Conservation (phyloP, 2,888 invertebrate species). For the Nematopogon swammerdamellus region DNA sequence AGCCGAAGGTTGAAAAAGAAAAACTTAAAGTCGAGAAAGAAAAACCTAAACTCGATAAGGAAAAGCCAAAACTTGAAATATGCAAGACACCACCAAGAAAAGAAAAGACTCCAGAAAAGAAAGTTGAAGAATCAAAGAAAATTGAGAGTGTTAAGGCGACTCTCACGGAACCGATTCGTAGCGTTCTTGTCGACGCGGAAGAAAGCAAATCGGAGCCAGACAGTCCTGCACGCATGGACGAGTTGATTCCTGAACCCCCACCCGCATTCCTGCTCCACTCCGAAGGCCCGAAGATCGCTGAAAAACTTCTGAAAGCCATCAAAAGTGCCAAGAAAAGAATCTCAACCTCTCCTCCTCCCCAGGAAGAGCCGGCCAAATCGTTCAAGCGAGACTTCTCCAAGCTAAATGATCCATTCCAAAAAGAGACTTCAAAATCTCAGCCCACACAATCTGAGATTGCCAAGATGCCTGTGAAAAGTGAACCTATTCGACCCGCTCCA, state of each 20-base stretch:
- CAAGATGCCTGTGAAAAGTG: background rate
- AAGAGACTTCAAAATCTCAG: slow-evolving; percentile 7
- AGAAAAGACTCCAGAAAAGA: slow-evolving; percentile 1
- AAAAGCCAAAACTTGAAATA: background rate
- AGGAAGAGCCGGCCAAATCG: slow-evolving; percentile 28
- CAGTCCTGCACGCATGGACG: slow-evolving; percentile 45
- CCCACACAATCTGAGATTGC: slow-evolving; percentile 5
- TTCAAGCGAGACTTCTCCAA: slow-evolving; percentile 28
- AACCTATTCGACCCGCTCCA: slow-evolving; percentile 14
- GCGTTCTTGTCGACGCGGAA: slow-evolving; percentile 43
- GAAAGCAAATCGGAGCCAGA: slow-evolving; percentile 51
- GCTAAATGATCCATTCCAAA: slow-evolving; percentile 15
- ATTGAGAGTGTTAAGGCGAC: background rate
- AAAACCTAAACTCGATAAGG: background rate
- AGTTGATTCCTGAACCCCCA: slow-evolving; percentile 41
- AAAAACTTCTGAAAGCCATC: slow-evolving; percentile 59
- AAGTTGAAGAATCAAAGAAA: slow-evolving; percentile 1
- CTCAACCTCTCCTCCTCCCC: slow-evolving; percentile 43
- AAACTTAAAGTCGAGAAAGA: slow-evolving; percentile 1
- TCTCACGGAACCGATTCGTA: slow-evolving; percentile 9
- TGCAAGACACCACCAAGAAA: slow-evolving; percentile 6
- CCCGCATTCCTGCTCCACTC: slow-evolving; percentile 44
- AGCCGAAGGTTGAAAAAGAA: background rate
- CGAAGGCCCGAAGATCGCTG: slow-evolving; percentile 59
- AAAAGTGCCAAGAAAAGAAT: slow-evolving; percentile 52